Evolutionary conservation across 1,140 invertebrate genomes (phyloP).

Genomic region (fruit fly (Drosophila melanogaster)): Release_6_plus_ISO1_MT NT_033777.3:23520501-23521000

Average conservation of each 20-base stretch:
- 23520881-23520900: neutral
- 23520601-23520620: neutral
- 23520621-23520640: conserved; percentile 5
- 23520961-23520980: neutral
- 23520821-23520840: conserved; percentile 40
- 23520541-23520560: neutral
- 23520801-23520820: conserved; percentile 19
- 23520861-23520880: neutral
- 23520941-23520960: neutral
- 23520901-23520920: conserved; percentile 5
- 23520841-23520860: neutral
- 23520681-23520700: neutral
- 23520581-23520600: neutral
- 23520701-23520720: neutral
- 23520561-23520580: neutral
- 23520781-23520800: neutral
- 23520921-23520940: neutral
- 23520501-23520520: neutral
- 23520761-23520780: neutral
- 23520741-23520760: neutral
- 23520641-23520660: conserved; percentile 3
- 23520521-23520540: neutral
- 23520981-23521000: neutral
- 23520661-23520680: conserved; percentile 1
- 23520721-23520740: neutral